Percentiles rank a stretch among this genome's conserved stretches.
phyloP scores from a whole-genome alignment of 2,113 vertebrate genomes.

The Podarcis raffonei region DNA sequence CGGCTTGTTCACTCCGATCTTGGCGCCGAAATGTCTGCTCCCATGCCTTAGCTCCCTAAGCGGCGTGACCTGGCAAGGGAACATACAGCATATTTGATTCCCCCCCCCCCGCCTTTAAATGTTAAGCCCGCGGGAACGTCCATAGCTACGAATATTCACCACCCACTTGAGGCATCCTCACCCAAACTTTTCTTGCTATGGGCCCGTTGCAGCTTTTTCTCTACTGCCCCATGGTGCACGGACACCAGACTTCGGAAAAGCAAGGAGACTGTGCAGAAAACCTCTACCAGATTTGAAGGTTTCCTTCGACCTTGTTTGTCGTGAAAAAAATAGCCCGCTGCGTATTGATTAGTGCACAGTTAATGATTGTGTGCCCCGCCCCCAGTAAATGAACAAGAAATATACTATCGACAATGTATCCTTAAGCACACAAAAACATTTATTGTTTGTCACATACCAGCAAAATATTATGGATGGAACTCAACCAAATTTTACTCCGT shows the following conservation, averaged over 20 bases:
- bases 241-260: background rate
- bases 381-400: no score
- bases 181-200: background rate
- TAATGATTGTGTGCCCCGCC: background rate
- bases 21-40: background rate
- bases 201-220: background rate
- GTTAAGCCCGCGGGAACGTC: background rate
- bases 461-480: no score
- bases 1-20: background rate
- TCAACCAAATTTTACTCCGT: no score
- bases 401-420: no score
- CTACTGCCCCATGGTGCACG: background rate
- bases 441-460: no score
- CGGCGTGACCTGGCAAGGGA: background rate
- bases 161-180: background rate
- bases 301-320: background rate
- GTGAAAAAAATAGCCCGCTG: background rate
- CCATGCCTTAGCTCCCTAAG: background rate
- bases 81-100: background rate
- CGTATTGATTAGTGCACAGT: background rate
- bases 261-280: background rate
- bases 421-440: no score
- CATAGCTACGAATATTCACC: background rate
- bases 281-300: background rate
- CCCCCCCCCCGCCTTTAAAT: background rate